phyloP scores from a whole-genome alignment of 2,888 invertebrate species.

The Zygogramma bicolorata region DNA sequence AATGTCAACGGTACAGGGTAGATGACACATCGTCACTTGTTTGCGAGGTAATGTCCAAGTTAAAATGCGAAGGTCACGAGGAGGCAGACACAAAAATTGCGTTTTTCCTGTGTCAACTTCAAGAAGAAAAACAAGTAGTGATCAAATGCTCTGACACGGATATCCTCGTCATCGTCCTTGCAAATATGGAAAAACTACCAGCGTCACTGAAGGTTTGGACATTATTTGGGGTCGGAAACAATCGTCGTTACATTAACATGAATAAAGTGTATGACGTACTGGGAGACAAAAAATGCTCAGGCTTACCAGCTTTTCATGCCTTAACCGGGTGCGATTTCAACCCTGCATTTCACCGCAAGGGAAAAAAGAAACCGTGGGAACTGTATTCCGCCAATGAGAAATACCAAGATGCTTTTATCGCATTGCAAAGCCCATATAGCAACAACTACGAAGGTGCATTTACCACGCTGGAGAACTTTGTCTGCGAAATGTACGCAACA shows the following conservation, averaged over 20 bases:
- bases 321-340: conserved; percentile 50
- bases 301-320: conserved; percentile 54
- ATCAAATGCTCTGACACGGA: conserved; percentile 45
- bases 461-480: not conserved
- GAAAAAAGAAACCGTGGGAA: conserved; percentile 30
- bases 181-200: conserved; percentile 36
- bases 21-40: conserved; percentile 1
- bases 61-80: conserved; percentile 29
- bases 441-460: not conserved
- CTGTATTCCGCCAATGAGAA: not conserved
- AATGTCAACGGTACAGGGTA: conserved; percentile 18
- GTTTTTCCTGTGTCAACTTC: conserved; percentile 16
- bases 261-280: conserved; percentile 45
- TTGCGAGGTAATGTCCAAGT: conserved; percentile 7
- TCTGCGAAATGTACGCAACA: too few relatives aligned
- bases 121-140: conserved; percentile 25
- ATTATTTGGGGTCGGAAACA: conserved; percentile 43
- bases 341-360: conserved; percentile 38
- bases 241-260: conserved; percentile 41
- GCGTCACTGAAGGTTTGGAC: conserved; percentile 37
- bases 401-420: not conserved
- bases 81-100: conserved; percentile 32
- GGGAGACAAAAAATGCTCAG: conserved; percentile 42
- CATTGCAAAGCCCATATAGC: not conserved
- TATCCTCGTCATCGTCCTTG: conserved; percentile 39